Conservation (phyloP, 2,888 invertebrate genomes). For the Nomada ferruginata region DNA sequence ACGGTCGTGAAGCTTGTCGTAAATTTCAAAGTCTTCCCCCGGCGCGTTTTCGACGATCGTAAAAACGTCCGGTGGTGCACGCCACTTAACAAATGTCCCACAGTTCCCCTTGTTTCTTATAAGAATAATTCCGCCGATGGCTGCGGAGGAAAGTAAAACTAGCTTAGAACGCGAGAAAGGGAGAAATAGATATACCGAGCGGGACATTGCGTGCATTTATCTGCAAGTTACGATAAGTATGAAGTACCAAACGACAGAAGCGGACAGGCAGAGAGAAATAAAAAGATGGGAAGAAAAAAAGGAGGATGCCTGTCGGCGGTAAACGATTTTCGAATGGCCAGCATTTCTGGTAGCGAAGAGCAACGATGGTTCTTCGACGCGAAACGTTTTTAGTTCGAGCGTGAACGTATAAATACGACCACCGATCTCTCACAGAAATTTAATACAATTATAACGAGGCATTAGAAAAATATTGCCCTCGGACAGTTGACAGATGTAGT, state of each 20-base stretch:
- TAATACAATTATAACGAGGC: too few relatives aligned
- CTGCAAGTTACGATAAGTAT: not conserved
- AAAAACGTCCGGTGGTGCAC: slow-evolving; percentile 61
- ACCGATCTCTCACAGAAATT: too few relatives aligned
- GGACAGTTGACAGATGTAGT: too few relatives aligned
- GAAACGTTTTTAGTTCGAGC: slow-evolving; percentile 1
- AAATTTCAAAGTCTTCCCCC: slow-evolving; percentile 44
- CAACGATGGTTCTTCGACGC: not conserved
- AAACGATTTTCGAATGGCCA: slow-evolving; percentile 6
- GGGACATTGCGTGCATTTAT: slow-evolving; percentile 36
- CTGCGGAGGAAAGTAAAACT: slow-evolving; percentile 28
- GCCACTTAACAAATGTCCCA: slow-evolving; percentile 55
- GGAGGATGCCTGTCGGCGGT: not conserved
- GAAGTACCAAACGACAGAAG: not conserved
- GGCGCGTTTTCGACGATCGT: slow-evolving; percentile 54
- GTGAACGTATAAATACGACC: too few relatives aligned
- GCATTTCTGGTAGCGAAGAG: not conserved
- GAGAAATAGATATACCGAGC: slow-evolving; percentile 27
- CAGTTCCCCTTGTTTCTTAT: slow-evolving; percentile 34
- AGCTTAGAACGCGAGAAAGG: not conserved
- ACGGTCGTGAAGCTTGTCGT: slow-evolving; percentile 32
- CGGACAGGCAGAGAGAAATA: not conserved
- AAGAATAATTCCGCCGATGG: slow-evolving; percentile 57
- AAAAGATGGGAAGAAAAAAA: not conserved
- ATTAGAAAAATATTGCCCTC: too few relatives aligned